phyloP scores from a whole-genome alignment of 2,113 vertebrate genomes.

The Syrmaticus mikado region DNA sequence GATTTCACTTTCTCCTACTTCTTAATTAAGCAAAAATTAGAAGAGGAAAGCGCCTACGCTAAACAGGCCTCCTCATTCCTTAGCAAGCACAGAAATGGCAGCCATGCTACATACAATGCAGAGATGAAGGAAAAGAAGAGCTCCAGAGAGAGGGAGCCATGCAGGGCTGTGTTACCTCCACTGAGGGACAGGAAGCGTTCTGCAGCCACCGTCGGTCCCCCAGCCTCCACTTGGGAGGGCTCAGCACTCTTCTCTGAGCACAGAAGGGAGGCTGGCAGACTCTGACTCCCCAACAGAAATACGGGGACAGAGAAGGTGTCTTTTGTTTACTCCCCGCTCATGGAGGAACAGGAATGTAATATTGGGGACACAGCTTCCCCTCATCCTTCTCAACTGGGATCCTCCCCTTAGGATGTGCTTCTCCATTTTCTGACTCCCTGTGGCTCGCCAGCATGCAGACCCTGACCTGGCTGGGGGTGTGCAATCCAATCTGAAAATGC shows the following conservation, averaged over 20 bases:
- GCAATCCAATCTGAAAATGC: constrained; percentile 16
- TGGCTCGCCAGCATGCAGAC: neutral
- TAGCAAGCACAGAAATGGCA: constrained; percentile 35
- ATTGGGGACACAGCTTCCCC: neutral
- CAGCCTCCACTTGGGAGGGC: neutral
- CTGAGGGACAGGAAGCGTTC: neutral
- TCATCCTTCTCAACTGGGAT: neutral
- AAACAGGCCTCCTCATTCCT: neutral
- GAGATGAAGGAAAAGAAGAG: constrained; percentile 16
- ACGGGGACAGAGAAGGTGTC: neutral
- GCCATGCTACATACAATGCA: neutral
- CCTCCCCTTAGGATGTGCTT: neutral
- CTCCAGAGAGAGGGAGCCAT: constrained; percentile 9
- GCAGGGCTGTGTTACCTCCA: neutral
- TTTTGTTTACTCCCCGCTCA: constrained; percentile 23
- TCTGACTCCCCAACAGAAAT: neutral
- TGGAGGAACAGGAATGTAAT: neutral
- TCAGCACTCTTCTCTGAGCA: neutral
- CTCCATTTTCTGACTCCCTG: constrained; percentile 57
- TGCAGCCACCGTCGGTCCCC: neutral
- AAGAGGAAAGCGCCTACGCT: neutral
- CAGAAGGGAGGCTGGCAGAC: neutral
- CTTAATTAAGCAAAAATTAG: constrained; percentile 1
- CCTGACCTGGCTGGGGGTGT: neutral
- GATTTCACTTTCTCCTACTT: neutral